phyloP scores from a whole-genome alignment of 2,888 invertebrate genomes.

The Nephrotoma appendiculata region DNA sequence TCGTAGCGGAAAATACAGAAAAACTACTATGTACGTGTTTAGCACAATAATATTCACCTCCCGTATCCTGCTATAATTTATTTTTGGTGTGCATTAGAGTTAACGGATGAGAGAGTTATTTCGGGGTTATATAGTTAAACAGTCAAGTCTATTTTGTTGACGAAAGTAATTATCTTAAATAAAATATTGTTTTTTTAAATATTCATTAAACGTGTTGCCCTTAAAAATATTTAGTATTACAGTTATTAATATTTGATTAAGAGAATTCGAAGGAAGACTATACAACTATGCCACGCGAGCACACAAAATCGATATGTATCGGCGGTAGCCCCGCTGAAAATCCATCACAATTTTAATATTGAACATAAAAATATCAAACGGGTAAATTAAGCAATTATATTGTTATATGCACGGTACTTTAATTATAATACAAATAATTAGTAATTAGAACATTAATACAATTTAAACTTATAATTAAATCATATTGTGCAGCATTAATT shows the following conservation, averaged over 20 bases:
- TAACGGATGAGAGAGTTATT: no score
- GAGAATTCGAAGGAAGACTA: background rate
- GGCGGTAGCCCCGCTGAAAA: background rate
- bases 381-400: background rate
- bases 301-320: background rate
- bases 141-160: background rate
- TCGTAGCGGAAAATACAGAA: background rate
- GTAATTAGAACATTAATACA: background rate
- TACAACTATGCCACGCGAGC: background rate
- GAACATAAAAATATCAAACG: background rate
- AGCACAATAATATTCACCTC: background rate
- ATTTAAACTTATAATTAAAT: background rate
- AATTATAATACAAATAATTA: background rate
- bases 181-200: background rate
- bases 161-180: background rate
- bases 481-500: background rate
- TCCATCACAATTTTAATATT: background rate
- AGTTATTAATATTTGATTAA: background rate
- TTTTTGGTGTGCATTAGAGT: background rate
- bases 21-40: background rate
- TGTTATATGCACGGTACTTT: background rate
- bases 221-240: background rate
- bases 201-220: background rate
- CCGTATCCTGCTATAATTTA: background rate
- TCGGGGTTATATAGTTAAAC: background rate